A percentile compares a stretch with the other conserved stretches of the same genome.
Conservation (phyloP, 2,797 vertebrate species). For the Novumbra hubbsi region DNA sequence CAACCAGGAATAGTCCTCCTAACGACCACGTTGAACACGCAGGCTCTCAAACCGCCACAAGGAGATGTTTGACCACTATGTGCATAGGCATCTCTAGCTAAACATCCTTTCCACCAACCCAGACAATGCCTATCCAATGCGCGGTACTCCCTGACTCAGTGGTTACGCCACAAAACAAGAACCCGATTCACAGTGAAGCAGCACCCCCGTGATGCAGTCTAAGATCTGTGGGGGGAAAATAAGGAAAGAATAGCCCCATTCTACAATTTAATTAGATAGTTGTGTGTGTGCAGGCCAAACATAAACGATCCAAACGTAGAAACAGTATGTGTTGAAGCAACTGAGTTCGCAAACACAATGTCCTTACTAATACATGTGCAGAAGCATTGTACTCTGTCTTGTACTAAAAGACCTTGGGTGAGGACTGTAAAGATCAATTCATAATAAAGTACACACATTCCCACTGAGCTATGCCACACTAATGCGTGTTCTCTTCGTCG, state of each 20-base stretch:
- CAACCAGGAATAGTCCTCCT: too few species aligned
- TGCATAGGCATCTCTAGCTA: too few species aligned
- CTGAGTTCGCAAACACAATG: neutral
- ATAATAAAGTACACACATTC: conserved; percentile 30
- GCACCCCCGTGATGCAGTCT: too few species aligned
- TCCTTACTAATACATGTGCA: neutral
- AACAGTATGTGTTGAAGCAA: neutral
- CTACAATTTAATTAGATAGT: neutral
- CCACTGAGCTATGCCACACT: neutral
- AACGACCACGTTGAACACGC: too few species aligned
- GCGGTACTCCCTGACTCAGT: too few species aligned
- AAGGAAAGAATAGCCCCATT: neutral
- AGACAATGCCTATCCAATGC: too few species aligned
- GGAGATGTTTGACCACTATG: too few species aligned
- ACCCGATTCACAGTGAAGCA: too few species aligned
- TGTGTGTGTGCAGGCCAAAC: neutral
- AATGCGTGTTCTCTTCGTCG: conserved; percentile 17
- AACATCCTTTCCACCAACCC: too few species aligned
- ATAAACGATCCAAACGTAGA: neutral
- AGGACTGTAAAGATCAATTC: conserved; percentile 16
- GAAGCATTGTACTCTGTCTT: conserved; percentile 7
- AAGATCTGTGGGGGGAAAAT: too few species aligned
- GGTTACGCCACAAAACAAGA: too few species aligned
- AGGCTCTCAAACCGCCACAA: too few species aligned
- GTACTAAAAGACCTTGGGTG: conserved; percentile 24